Base-by-base conservation (phyloP, 2,888 invertebrate genomes). In the Pogonocherus hispidulus region DNA sequence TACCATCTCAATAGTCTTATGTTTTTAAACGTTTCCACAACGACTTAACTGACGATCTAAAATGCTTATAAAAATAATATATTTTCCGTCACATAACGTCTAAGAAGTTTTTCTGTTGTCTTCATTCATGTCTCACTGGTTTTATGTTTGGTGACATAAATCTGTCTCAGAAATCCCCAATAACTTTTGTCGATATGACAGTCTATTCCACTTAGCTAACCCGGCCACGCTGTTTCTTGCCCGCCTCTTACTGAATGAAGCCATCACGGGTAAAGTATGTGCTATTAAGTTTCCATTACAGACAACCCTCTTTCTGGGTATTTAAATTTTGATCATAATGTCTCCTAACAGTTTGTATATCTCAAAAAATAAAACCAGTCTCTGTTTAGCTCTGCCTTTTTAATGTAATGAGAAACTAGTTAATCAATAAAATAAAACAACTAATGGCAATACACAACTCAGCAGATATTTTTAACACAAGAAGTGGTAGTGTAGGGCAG, bases 181-280 rank as follows among this genome's bases (percentile, higher is more conserved):
- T 41, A 41, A 41, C 41, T 41, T 41, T 5, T 41, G 41, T 14
- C 41, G 41, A 41, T 41, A 41, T 41, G 41, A 41, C 41, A 41
- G 41, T n/a, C 41, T 41, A 41, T 14, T n/a, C 41, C 41, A 41
- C 41, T 41, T 41, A 41, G 41, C 41, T 41, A 41, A 41, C n/a
- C n/a, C 14, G n/a, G 16, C n/a, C 41, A n/a, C n/a, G n/a, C 41
- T n/a, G 41, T 41, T 41, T 41, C 41, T 41, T 41, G 41, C n/a
- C n/a, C 14, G 41, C 16, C 16, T 41, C 5, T 41, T 41, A 41
- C 14, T 41, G 41, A 41, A 41, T 41, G n/a, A 41, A 41, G 41
- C 41, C 41, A 41, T n/a, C 41, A n/a, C 14, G 0, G 41, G 1
- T 16, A 41, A 41, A 41, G 41, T 41, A 41, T 16, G 14, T 6